Evolutionary conservation across 2,113 vertebrate genomes (phyloP).

Genomic region (Brachypodius melanocephalos): DNA sequence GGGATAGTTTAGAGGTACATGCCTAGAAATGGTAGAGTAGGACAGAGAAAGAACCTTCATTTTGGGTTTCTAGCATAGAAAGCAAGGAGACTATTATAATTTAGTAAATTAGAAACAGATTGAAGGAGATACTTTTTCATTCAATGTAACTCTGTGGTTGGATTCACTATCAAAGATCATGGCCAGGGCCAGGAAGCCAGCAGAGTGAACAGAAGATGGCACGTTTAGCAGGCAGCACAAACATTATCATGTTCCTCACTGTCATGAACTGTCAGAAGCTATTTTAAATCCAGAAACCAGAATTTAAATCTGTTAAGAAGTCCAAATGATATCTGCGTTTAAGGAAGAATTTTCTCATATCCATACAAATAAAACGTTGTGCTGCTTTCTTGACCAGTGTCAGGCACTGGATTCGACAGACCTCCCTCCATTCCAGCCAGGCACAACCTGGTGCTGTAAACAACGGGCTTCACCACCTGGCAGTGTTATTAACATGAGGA

Average conservation of each 20-base stretch:
- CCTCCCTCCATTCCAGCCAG: neutral
- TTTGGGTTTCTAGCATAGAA: neutral
- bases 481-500: neutral
- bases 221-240: neutral
- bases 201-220: neutral
- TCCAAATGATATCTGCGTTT: neutral
- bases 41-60: neutral
- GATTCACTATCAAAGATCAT: neutral
- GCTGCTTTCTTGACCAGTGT: neutral
- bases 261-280: neutral
- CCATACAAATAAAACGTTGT: neutral
- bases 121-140: neutral
- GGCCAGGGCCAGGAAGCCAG: neutral
- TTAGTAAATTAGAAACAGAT: neutral
- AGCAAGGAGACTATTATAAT: neutral
- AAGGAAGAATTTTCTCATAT: neutral
- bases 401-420: neutral
- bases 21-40: neutral
- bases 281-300: neutral
- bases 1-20: neutral
- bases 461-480: neutral
- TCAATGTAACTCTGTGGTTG: fast-evolving
- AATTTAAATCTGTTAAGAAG: neutral
- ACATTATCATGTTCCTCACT: neutral
- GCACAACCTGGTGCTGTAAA: neutral